Base-by-base conservation (phyloP, 92 coral and sea anemone species). In the Bergia sp. region DNA sequence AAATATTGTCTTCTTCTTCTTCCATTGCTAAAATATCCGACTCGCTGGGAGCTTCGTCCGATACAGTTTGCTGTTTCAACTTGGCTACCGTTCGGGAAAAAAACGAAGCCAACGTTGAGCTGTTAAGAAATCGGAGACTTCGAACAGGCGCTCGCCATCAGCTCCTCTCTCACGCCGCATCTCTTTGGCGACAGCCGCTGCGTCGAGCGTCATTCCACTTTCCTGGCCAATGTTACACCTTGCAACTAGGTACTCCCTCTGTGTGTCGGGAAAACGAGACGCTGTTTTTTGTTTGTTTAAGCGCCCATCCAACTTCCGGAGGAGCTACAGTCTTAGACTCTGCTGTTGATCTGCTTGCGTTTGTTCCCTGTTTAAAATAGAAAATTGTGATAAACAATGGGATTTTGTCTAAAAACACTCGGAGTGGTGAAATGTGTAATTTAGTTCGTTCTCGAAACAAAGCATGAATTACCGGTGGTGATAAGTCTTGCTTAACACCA, bases 21-120 rank as follows among this genome's bases (percentile, higher is more conserved):
- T 88, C 79, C 71, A 37, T 72, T 20, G 93, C 91, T 73, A 81
- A 21, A n/a, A 88, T 8, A 61, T 91, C 89, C 37, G 74, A 57
- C 42, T 85, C 37, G 55, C 81, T 77, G 38, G 81, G 81, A 44
- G 36, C 0, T 77, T 77, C 81, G 13, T 58, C 38, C 43, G 81
- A 8, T 58, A 42, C 55, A 7, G 85, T 76, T 83, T 82, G 91
- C 65, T 89, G 85, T 79, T 66, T 91, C 45, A 73, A 41, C 67
- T 91, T 91, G 7, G 89, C 89, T 18, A 77, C 89, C 88, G 80
- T 75, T 74, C 91, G 76, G 55, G 91, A 87, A 72, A 88, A 82
- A 67, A 91, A 91, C 29, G 91, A 88, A 78, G 87, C 83, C 43
- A n/a, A n/a, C 84, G 93, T 73, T 88, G 91, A 61, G 89, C 89